Evolutionary conservation across 2,797 vertebrate species (phyloP).

Genomic region (Somateria mollissima): DNA sequence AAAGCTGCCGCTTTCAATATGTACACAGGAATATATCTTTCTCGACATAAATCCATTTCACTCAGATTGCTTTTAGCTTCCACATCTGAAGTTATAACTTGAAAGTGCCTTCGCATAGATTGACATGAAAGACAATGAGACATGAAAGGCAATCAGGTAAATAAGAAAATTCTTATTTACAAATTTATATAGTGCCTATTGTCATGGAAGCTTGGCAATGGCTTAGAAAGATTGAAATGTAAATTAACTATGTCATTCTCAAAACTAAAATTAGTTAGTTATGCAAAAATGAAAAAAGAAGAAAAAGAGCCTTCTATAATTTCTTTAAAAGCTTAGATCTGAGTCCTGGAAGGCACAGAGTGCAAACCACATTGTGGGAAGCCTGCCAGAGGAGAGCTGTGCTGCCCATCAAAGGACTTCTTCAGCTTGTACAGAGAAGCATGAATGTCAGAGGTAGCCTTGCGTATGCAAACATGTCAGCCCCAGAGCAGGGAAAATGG

Average conservation of each 20-base stretch:
- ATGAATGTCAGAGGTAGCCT: not conserved
- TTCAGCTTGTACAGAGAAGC: not conserved
- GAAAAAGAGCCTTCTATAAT: not conserved
- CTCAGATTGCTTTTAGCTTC: not conserved
- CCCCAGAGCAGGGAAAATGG: not conserved
- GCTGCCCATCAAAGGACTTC: not conserved
- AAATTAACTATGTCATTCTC: slow-evolving; percentile 39
- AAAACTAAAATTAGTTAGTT: not conserved
- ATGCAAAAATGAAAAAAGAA: not conserved
- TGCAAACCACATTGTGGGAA: not conserved
- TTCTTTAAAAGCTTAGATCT: not conserved
- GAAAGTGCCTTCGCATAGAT: not conserved
- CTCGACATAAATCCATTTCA: slow-evolving; percentile 3
- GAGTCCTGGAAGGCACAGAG: not conserved
- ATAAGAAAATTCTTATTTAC: slow-evolving; percentile 36
- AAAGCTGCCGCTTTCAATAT: not conserved
- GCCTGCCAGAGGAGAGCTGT: not conserved
- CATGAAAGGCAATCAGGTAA: slow-evolving; percentile 37
- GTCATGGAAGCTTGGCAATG: not conserved
- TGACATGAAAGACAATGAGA: slow-evolving; percentile 24
- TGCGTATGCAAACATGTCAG: not conserved
- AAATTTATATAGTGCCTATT: slow-evolving; percentile 30
- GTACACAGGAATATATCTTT: not conserved
- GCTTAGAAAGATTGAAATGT: slow-evolving; percentile 43
- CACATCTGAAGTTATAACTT: not conserved